Percentiles rank a stretch among this genome's conserved stretches.
phyloP scores from a whole-genome alignment of 2,888 invertebrate genomes.

The Cotesia congregata region DNA sequence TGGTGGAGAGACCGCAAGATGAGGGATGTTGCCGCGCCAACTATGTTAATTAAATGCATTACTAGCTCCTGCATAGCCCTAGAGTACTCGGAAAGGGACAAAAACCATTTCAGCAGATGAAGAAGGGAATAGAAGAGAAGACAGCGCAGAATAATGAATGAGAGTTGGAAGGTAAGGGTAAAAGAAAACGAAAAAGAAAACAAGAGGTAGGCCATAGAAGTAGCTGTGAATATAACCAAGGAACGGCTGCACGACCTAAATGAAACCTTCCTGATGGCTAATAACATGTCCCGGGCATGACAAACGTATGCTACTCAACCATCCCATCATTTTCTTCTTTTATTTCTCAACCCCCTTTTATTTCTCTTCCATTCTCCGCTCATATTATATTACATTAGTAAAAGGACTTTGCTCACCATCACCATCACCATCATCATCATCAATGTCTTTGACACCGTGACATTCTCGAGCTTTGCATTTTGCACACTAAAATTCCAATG shows the following conservation, averaged over 20 bases:
- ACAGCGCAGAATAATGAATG: not conserved
- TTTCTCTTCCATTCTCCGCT: constrained; percentile 38
- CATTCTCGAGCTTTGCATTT: not conserved
- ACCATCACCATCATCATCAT: constrained; percentile 4
- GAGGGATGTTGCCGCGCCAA: constrained; percentile 64
- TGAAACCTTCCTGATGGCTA: constrained; percentile 45
- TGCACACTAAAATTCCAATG: not conserved
- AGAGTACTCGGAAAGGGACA: constrained; percentile 38
- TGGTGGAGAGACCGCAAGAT: constrained; percentile 50
- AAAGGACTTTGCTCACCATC: constrained; percentile 27
- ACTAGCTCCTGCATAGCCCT: constrained; percentile 61
- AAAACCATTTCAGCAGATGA: constrained; percentile 37
- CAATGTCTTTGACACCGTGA: constrained; percentile 3
- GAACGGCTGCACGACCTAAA: constrained; percentile 33
- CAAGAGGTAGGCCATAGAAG: constrained; percentile 43
- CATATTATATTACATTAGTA: constrained; percentile 23
- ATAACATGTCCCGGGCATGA: constrained; percentile 67
- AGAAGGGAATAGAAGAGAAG: constrained; percentile 30
- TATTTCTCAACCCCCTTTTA: constrained; percentile 39
- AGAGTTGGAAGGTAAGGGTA: constrained; percentile 27
- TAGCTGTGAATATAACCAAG: constrained; percentile 31
- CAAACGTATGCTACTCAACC: constrained; percentile 64
- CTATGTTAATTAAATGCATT: constrained; percentile 69
- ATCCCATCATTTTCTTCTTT: constrained; percentile 44
- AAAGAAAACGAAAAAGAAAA: constrained; percentile 32